Base-by-base conservation (phyloP, 2,888 invertebrate genomes). In the Stenodera caucasica region DNA sequence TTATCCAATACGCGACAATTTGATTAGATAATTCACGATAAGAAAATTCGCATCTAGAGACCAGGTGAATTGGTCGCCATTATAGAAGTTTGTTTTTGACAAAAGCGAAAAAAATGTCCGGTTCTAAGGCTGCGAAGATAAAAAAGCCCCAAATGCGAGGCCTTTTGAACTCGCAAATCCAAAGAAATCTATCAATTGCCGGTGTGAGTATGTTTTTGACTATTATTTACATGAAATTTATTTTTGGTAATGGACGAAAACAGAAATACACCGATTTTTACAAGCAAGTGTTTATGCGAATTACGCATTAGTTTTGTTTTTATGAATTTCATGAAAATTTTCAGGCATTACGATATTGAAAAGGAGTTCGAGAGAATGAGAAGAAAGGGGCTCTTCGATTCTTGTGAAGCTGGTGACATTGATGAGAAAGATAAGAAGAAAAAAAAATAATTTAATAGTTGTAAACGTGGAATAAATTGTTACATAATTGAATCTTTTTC, bases 121-220 rank as follows among this genome's bases (percentile, higher is more conserved):
- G 33, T 29, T 30, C 30, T 15, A 53, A 30, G 3, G 8, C 55
- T 23, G 61, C 49, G 15, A 63, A 55, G 29, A 23, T 63, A 18
- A 61, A 63, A 9, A 67, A 61, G 45, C 68, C 68, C 2, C 54
- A 59, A 53, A 33, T 68, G 60, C 55, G 64, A 18, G 61, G 65
- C 7, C 33, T 68, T n/a, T 49, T 68, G 8, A 57, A 59, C n/a
- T 29, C 14, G 9, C 63, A 65, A 18, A 68, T 67, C 21, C 58
- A 37, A 23, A 53, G 57, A 49, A 65, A 65, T 61, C 53, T 68
- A 45, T 33, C 56, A 33, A 23, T 65, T 3, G 52, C 57, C 14
- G 58, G 49, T n/a, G 37, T 62, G 14, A 40, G 37, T 32, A 53
- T 56, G 21, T 35, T 51, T 14, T 11, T 26, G n/a, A 53, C 55